Base-by-base conservation (phyloP, 2,888 invertebrate genomes). In the Orchestes rusci region DNA sequence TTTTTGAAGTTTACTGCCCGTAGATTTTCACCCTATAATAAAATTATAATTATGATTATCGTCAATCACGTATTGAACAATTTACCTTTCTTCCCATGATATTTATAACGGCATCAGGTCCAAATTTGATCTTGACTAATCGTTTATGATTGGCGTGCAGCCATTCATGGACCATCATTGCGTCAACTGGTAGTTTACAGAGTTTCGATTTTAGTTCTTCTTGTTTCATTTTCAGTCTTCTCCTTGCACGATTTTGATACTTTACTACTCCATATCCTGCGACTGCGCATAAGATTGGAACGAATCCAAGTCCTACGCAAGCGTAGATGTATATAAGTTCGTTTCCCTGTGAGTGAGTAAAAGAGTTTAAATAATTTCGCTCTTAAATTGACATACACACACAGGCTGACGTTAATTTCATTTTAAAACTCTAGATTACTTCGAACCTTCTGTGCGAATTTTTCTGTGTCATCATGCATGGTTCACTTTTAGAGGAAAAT, bases 321-420 rank as follows among this genome's bases (percentile, higher is more conserved):
- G 86, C 89, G 69, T 94, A 94, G 60, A 97, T 95, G 72, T 91
- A 99, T n/a, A 92, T 88, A 45, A 96, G 75, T 67, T 97, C 96
- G 59, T 94, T 96, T 16, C 95, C 96, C 76, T 91, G 72, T 18
- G 75, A 71, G n/a, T n/a, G n/a, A n/a, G n/a, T n/a, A n/a, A n/a
- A n/a, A n/a, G 16, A 33, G 23, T 38, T 28, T 28, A 17, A 31
- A 33, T 33, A 12, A 39, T n/a, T n/a, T n/a, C n/a, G n/a, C n/a
- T n/a, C n/a, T n/a, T n/a, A n/a, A n/a, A n/a, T n/a, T n/a, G n/a
- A n/a, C n/a, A n/a, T n/a, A n/a, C n/a, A n/a, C n/a, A n/a, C n/a
- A n/a, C n/a, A n/a, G n/a, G n/a, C n/a, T n/a, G n/a, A n/a, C n/a
- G n/a, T n/a, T n/a, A n/a, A n/a, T n/a, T n/a, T n/a, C n/a, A n/a